These are phyloP conservation scores for Xenopus petersii DNA, from an alignment of 2,797 vertebrate genomes.

Conservation along the genomic window DNA sequence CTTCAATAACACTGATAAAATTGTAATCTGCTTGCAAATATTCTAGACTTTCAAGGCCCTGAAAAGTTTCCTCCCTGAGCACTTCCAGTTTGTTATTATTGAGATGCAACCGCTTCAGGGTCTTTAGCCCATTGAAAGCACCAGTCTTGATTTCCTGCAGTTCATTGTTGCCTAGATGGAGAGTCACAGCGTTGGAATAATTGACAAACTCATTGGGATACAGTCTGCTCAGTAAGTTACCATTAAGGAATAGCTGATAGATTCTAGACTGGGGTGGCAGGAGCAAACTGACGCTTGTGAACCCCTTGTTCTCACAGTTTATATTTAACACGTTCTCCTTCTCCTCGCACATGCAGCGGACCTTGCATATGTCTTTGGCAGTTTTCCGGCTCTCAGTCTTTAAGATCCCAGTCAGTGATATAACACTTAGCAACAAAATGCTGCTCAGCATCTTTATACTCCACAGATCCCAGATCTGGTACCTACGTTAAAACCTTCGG, in stretches of 20 bases:
- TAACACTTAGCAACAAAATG: slow-evolving; percentile 86
- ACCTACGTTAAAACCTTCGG: slow-evolving; percentile 68
- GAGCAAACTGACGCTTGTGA: slow-evolving; percentile 84
- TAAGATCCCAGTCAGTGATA: slow-evolving; percentile 83
- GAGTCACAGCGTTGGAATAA: slow-evolving; percentile 90
- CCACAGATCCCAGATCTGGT: slow-evolving; percentile 64
- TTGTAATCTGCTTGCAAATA: slow-evolving; percentile 98
- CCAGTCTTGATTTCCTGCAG: slow-evolving; percentile 89
- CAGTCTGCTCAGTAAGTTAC: slow-evolving; percentile 88
- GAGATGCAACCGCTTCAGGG: slow-evolving; percentile 89
- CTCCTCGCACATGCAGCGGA: slow-evolving; percentile 90
- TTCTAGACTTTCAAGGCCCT: slow-evolving; percentile 91
- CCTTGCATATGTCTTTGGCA: slow-evolving; percentile 97
- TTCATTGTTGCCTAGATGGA: slow-evolving; percentile 95
- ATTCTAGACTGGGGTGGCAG: slow-evolving; percentile 89
- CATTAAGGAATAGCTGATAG: slow-evolving; percentile 93
- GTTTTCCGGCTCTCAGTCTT: slow-evolving; percentile 90
- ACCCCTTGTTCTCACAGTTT: slow-evolving; percentile 97
- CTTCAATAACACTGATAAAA: slow-evolving; percentile 90
- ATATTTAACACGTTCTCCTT: slow-evolving; percentile 92
- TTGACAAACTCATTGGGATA: slow-evolving; percentile 90
- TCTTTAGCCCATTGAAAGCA: slow-evolving; percentile 87
- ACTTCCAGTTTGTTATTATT: slow-evolving; percentile 97
- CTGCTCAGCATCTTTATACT: slow-evolving; percentile 93
- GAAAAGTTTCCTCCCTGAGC: slow-evolving; percentile 88